Base-by-base conservation (phyloP, 2,888 invertebrate species). In the Drosophila paramelanica region DNA sequence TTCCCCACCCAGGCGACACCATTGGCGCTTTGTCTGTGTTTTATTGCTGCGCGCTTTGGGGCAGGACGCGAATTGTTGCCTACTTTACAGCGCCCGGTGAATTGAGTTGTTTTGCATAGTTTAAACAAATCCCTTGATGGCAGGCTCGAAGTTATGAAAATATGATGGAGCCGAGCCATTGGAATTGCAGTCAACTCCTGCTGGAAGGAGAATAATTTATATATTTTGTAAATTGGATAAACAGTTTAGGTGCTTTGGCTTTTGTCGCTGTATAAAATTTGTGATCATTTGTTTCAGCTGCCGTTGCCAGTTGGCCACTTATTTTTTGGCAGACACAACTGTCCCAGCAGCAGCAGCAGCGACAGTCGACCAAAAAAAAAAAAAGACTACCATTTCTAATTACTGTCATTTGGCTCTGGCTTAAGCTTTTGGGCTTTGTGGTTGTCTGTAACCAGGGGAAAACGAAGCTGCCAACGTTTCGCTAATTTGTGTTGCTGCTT, bases 11-110 rank as follows among this genome's bases (percentile, higher is more conserved):
- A 38, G 56, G 57, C 67, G 50, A 68, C 68, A 67, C 47, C 56
- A 39, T 45, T 78, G 51, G 31, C 58, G 67, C 47, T 38, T 78
- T 38, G 79, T 66, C 78, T 89, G 88, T 87, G 76, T 81, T 90
- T 89, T 90, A 90, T 90, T 81, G 84, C 81, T 82, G 69, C 73
- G 77, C 82, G 84, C 88, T 86, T 89, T 79, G 84, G 88, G 85
- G 76, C 79, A 77, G 64, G 67, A 78, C 78, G 80, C 75, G 71
- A 88, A 79, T 77, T 53, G 77, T 81, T 81, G 89, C 71, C 88
- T 84, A 87, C 85, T 89, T 79, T 79, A 56, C 70, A 73, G 77
- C 77, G 76, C 69, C 71, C 73, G 66, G 51, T 62, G 74, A 74
- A 77, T 84, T 79, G 73, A 73, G 78, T 72, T 77, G 81, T 77